Base-by-base conservation (phyloP, 2,888 invertebrate species). In the Caradrina kadenii region DNA sequence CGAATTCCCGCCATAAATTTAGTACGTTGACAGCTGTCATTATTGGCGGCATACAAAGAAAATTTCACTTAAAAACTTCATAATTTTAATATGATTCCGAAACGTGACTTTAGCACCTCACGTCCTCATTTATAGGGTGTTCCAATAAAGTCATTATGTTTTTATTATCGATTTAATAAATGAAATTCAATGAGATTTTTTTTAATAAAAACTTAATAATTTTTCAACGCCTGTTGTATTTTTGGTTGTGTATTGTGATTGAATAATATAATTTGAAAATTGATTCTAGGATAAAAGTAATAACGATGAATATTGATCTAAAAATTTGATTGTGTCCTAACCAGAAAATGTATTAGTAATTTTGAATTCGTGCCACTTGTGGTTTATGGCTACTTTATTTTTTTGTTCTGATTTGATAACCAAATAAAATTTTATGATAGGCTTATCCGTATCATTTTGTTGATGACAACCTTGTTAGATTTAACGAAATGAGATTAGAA, bases 61-160 rank as follows among this genome's bases (percentile, higher is more conserved):
- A 86, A 86, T 87, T 87, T 86, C 85, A 85, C 83, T 85, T 83
- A 83, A 85, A 80, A 80, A 67, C 92, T 90, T 93, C 92, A 93
- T 95, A 95, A 95, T 95, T 95, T 95, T 90, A 92, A 93, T 91
- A 92, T 89, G 92, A 94, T 92, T 91, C 87, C 83, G 69, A 92
- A 88, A 94, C 95, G 95, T 95, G 95, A 93, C 89, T 90, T 81
- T 89, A 88, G 93, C 95, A 94, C 95, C 92, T 91, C 79, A 76
- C 85, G 80, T 79, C 74, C 54, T 63, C 19, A 62, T 56, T 63
- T 83, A 91, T 78, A 89, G 89, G 85, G 70, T 88, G 86, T 69
- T 85, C 58, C 67, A 22, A 72, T 82, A 71, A 76, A 68, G 71
- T 50, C 63, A 76, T 73, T 71, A 73, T 52, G 63, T 70, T 64